Conservation (phyloP, 2,797 vertebrate genomes). For the Loris lydekkerianus region DNA sequence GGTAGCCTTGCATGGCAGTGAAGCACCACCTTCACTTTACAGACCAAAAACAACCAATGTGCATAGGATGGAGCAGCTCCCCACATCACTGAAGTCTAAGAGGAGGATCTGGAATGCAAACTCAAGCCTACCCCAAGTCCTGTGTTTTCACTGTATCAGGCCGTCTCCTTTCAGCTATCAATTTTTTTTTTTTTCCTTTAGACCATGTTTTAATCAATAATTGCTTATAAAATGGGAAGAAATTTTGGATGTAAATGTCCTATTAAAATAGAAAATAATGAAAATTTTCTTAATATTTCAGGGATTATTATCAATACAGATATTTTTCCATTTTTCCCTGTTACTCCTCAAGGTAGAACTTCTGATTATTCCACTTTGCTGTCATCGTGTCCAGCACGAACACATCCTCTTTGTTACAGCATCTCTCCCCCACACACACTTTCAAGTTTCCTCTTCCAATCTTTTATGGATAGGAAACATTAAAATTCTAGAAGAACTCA, state of each 20-base stretch:
- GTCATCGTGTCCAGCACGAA: not conserved
- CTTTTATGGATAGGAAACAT: not conserved
- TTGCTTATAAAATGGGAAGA: not conserved
- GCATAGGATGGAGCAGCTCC: not conserved
- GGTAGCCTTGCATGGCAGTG: too few relatives aligned
- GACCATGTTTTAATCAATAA: not conserved
- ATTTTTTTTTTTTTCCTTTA: not conserved
- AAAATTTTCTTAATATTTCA: not conserved
- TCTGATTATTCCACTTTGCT: constrained; percentile 30
- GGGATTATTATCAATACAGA: not conserved
- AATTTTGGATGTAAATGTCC: constrained; percentile 2
- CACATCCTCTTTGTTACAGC: not conserved
- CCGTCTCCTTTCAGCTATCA: not conserved
- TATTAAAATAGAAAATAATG: constrained; percentile 54
- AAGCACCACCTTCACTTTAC: not conserved
- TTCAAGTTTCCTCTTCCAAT: not conserved
- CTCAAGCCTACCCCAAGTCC: not conserved
- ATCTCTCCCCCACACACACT: not conserved
- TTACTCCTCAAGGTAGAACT: not conserved
- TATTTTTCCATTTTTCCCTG: not conserved
- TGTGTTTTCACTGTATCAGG: not conserved
- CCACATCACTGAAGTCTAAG: not conserved
- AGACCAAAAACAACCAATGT: not conserved
- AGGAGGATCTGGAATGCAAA: not conserved
- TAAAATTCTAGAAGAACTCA: constrained; percentile 51